Conservation (phyloP, 2,888 invertebrate genomes). For the Automeris io region DNA sequence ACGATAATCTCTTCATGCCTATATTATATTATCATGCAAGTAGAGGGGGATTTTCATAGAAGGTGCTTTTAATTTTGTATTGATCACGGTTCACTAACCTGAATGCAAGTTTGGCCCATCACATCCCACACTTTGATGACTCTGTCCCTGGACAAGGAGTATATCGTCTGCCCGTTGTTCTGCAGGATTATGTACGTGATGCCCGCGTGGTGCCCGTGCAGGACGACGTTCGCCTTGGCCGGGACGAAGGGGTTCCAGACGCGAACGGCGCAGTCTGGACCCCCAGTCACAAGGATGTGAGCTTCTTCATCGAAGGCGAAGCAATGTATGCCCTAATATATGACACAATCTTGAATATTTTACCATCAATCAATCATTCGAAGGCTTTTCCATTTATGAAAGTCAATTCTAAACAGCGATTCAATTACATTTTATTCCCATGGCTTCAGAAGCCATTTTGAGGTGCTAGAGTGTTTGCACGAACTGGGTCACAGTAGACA, state of each 20-base stretch:
- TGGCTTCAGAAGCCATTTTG: too few species aligned
- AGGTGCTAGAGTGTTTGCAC: too few species aligned
- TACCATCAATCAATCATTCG: neutral
- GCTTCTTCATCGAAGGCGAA: conserved; percentile 78
- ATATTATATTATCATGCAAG: too few species aligned
- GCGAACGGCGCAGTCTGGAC: conserved; percentile 84
- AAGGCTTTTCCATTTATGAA: too few species aligned
- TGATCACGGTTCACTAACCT: conserved; percentile 56
- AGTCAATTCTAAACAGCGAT: too few species aligned
- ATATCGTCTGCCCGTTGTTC: conserved; percentile 79
- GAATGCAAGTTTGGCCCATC: conserved; percentile 79
- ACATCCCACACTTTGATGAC: conserved; percentile 87
- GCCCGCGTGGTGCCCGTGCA: conserved; percentile 83
- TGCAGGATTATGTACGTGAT: conserved; percentile 82
- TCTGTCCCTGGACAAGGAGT: conserved; percentile 84
- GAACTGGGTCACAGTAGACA: too few species aligned
- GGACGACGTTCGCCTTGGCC: conserved; percentile 76
- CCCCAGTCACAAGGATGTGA: conserved; percentile 81
- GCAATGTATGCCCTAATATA: conserved; percentile 79
- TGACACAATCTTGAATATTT: too few species aligned
- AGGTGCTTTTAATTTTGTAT: too few species aligned
- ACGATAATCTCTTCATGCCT: too few species aligned
- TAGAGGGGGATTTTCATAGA: too few species aligned
- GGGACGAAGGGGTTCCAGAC: conserved; percentile 90
- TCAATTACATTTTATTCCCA: too few species aligned